A percentile compares a stretch with the other conserved stretches of the same genome.
Conservation (phyloP, 2,888 invertebrate genomes). For the Adineta ricciae region DNA sequence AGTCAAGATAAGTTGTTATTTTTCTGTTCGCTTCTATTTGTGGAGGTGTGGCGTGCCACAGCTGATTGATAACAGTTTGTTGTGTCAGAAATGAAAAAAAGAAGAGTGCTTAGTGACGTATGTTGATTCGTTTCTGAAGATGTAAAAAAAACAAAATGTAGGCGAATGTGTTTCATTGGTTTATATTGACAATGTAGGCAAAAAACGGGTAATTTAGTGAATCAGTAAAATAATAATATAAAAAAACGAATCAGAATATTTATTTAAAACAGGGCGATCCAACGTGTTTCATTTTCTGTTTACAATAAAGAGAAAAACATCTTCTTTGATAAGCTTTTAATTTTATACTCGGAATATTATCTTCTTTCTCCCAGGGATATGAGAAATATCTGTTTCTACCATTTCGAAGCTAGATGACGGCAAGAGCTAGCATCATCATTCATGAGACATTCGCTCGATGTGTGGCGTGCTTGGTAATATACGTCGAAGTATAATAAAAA, state of each 20-base stretch:
- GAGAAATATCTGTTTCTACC: not conserved
- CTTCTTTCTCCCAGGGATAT: not conserved
- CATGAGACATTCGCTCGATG: not conserved
- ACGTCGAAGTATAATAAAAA: not conserved
- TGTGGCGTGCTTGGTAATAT: not conserved
- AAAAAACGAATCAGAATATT: too few species aligned
- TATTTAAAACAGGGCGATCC: not conserved
- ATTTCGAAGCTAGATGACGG: not conserved
- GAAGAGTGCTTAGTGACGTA: not conserved
- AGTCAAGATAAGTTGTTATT: not conserved
- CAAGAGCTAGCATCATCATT: not conserved
- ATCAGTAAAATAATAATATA: too few species aligned
- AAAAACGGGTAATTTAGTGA: too few species aligned
- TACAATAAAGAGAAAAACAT: not conserved
- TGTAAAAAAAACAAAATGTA: too few species aligned
- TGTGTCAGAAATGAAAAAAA: not conserved
- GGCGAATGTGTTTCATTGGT: too few species aligned
- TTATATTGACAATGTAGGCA: too few species aligned
- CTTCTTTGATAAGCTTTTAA: not conserved
- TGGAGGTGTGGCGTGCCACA: not conserved
- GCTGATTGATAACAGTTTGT: not conserved
- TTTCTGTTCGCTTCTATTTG: not conserved
- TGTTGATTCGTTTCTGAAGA: not conserved
- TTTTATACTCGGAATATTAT: not conserved
- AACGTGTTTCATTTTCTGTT: not conserved